Conservation (phyloP, 2,797 vertebrate species). For the Chelon auratus region DNA sequence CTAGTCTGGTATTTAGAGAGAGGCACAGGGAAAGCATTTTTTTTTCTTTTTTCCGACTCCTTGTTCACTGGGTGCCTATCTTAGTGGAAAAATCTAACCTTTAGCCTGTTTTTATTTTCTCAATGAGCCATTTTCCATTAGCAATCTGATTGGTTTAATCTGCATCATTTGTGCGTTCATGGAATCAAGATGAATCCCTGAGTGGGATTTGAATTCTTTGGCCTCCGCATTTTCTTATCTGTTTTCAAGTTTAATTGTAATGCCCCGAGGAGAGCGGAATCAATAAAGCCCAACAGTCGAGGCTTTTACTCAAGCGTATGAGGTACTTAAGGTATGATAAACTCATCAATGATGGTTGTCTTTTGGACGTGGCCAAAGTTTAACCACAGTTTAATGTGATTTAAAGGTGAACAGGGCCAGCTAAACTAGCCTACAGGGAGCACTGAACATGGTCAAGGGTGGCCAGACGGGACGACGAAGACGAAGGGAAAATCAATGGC, state of each 20-base stretch:
- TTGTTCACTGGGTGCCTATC: constrained; percentile 22
- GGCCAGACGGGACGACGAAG: constrained; percentile 66
- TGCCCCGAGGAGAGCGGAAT: constrained; percentile 21
- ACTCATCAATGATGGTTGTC: constrained; percentile 61
- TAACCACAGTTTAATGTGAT: constrained; percentile 78
- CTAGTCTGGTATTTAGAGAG: constrained; percentile 81
- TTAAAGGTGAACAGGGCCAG: constrained; percentile 58
- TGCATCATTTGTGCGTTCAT: constrained; percentile 36
- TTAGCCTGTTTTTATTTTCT: constrained; percentile 47
- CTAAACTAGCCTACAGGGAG: constrained; percentile 64
- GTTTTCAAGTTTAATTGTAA: constrained; percentile 37
- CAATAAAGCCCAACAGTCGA: constrained; percentile 36
- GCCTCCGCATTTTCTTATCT: constrained; percentile 17
- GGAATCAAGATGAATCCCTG: constrained; percentile 47
- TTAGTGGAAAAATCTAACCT: constrained; percentile 43
- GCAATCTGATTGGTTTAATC: constrained; percentile 48
- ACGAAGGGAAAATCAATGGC: constrained; percentile 83
- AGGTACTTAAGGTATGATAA: constrained; percentile 57
- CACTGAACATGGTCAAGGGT: constrained; percentile 53
- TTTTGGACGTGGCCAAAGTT: constrained; percentile 51
- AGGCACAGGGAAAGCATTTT: constrained; percentile 25
- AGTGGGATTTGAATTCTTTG: constrained; percentile 34
- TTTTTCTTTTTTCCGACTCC: neutral
- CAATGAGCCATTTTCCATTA: constrained; percentile 44
- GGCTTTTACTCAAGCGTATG: constrained; percentile 30